Evolutionary conservation across 2,888 invertebrate genomes (phyloP).

Genomic region (Tetranychus truncatus): DNA sequence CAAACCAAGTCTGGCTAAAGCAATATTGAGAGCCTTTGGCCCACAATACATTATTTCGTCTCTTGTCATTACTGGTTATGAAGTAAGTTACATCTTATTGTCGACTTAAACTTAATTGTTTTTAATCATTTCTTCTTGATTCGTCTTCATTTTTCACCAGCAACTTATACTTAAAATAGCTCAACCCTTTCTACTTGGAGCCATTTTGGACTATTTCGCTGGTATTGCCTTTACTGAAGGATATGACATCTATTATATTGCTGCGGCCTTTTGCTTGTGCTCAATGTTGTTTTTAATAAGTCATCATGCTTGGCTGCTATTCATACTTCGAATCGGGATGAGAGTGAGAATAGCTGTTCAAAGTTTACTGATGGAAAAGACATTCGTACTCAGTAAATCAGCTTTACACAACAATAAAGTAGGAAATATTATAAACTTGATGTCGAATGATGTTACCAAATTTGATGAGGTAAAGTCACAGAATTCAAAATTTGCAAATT

Average conservation of each 20-base stretch:
- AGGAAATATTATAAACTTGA: constrained; percentile 2
- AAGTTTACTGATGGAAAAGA: constrained; percentile 8
- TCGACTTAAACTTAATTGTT: no score
- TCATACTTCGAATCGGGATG: constrained; percentile 5
- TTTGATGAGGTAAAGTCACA: not conserved
- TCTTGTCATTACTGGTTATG: not conserved
- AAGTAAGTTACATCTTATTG: constrained; percentile 3
- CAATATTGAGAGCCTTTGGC: constrained; percentile 22
- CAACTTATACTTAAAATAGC: not conserved
- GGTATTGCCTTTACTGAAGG: not conserved
- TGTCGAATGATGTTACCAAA: constrained; percentile 6
- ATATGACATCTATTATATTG: not conserved
- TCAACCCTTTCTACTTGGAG: constrained; percentile 12
- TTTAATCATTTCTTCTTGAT: not conserved
- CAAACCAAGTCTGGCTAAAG: constrained; percentile 21
- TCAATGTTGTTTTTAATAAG: not conserved
- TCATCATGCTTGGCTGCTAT: constrained; percentile 4
- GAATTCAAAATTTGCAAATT: not conserved
- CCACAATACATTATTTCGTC: not conserved
- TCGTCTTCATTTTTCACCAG: constrained; percentile 9
- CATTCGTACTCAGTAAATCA: constrained; percentile 1
- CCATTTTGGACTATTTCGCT: constrained; percentile 11
- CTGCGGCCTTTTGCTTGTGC: not conserved
- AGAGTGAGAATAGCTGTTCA: constrained; percentile 1
- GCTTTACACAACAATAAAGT: not conserved